Percentiles rank a stretch among this genome's conserved stretches.
Conservation (phyloP, 2,797 vertebrate genomes). For the Bufotes viridis region DNA sequence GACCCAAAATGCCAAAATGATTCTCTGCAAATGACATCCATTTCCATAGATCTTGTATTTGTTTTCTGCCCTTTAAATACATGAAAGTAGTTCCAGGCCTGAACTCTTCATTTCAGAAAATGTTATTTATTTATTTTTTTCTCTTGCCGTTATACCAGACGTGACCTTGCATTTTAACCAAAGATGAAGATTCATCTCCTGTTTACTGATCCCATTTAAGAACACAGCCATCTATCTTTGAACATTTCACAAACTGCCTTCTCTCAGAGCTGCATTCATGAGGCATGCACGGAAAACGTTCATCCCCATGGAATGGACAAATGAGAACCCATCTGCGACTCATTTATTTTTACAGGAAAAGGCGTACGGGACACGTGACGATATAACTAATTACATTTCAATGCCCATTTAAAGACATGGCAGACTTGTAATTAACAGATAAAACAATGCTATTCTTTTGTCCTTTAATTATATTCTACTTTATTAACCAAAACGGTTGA, state of each 20-base stretch:
- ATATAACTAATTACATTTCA: slow-evolving; percentile 50
- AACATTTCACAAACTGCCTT: slow-evolving; percentile 41
- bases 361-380: slow-evolving; percentile 8
- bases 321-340: slow-evolving; percentile 43
- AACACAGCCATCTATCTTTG: slow-evolving; percentile 55
- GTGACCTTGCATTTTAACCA: slow-evolving; percentile 56
- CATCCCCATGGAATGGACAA: slow-evolving; percentile 46
- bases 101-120: not conserved
- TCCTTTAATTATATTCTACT: slow-evolving; percentile 46
- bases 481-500: slow-evolving; percentile 36
- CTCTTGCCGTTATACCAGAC: slow-evolving; percentile 14
- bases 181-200: slow-evolving; percentile 48
- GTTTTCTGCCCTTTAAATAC: not conserved
- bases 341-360: slow-evolving; percentile 49
- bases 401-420: slow-evolving; percentile 35
- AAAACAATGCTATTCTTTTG: slow-evolving; percentile 53
- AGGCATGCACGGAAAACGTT: slow-evolving; percentile 22
- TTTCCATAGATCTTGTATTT: not conserved
- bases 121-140: not conserved
- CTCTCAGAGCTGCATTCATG: slow-evolving; percentile 20
- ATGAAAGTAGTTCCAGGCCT: not conserved
- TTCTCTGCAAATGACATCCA: not conserved
- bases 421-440: slow-evolving; percentile 56
- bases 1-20: not conserved
- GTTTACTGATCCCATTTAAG: slow-evolving; percentile 54